Conservation (phyloP, 1,140 invertebrate genomes). For the Lepidurus packardi region DNA sequence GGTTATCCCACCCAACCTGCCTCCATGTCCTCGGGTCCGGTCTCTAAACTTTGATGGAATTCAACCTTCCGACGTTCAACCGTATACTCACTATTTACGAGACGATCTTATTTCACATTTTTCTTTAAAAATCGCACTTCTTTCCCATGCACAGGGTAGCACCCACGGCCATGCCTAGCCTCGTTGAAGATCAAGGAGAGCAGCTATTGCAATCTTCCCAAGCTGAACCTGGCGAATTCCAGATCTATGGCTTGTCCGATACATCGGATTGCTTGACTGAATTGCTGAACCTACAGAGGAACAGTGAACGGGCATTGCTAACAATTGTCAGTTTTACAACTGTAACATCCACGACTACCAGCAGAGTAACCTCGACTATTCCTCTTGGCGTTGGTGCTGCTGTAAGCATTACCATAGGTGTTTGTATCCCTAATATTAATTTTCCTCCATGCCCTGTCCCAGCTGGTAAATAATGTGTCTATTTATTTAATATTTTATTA, state of each 20-base stretch:
- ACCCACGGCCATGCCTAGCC: no score
- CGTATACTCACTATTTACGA: no score
- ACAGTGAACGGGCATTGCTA: background rate
- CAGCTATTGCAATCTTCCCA: background rate
- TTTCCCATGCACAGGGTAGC: no score
- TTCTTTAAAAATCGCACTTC: no score
- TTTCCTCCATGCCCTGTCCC: background rate
- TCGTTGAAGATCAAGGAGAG: background rate
- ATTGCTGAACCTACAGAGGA: background rate
- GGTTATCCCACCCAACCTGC: no score
- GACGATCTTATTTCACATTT: no score
- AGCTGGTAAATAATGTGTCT: no score
- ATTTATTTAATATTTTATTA: no score
- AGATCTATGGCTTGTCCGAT: background rate
- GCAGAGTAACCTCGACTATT: background rate
- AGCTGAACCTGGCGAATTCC: background rate
- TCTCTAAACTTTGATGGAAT: no score
- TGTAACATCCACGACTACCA: background rate
- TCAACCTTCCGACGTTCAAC: no score
- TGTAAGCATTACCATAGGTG: background rate
- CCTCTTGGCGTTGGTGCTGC: background rate
- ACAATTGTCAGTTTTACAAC: background rate
- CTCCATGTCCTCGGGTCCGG: no score
- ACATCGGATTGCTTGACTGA: background rate
- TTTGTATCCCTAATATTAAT: background rate